Conservation (phyloP, 2,797 vertebrate genomes). For the Chrosomus eos region DNA sequence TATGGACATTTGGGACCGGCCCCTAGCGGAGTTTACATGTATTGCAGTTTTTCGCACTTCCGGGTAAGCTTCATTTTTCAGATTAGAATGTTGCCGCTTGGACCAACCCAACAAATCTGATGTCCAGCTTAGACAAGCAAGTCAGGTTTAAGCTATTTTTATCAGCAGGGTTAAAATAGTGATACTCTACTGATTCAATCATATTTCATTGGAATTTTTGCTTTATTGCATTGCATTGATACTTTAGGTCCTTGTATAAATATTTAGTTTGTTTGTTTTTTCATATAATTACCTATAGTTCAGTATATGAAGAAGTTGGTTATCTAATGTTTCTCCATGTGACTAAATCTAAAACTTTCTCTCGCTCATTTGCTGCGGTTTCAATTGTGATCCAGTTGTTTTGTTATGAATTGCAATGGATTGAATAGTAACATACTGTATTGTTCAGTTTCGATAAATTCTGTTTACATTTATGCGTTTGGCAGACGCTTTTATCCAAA, state of each 20-base stretch:
- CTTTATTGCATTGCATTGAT: not conserved
- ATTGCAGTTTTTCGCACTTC: no score
- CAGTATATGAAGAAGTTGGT: not conserved
- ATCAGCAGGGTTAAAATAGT: not conserved
- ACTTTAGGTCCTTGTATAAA: not conserved
- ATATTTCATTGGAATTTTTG: not conserved
- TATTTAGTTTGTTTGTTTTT: not conserved
- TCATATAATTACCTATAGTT: not conserved
- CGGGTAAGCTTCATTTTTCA: no score
- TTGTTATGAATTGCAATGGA: not conserved
- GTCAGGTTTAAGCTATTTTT: not conserved
- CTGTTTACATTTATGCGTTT: no score
- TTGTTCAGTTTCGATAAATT: not conserved
- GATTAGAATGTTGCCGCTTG: no score
- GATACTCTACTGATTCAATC: not conserved
- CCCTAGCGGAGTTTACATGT: no score
- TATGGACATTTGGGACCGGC: no score
- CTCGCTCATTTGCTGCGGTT: not conserved
- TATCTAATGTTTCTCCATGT: not conserved
- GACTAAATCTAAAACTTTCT: not conserved
- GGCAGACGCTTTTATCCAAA: no score
- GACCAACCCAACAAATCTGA: not conserved
- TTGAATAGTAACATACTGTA: not conserved
- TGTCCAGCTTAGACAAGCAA: not conserved
- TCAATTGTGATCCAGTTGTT: not conserved